Evolutionary conservation across 2,797 vertebrate genomes (phyloP).

Genomic region (Rhynchotus rufescens): DNA sequence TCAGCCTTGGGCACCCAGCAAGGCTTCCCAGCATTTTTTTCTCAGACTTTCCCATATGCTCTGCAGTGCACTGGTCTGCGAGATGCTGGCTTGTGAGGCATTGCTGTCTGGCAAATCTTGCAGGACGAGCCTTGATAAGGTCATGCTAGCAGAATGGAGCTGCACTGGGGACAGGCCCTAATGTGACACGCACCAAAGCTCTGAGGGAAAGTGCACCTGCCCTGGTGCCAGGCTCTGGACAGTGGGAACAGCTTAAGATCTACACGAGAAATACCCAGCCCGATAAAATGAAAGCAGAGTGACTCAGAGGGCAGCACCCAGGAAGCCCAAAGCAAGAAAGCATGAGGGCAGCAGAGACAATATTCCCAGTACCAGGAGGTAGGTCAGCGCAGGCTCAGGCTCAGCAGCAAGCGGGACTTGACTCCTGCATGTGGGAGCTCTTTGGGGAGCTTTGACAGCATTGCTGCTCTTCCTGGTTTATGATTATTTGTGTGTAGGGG

Average conservation of each 20-base stretch:
- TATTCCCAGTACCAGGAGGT: not conserved
- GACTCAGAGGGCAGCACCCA: not conserved
- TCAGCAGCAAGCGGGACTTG: not conserved
- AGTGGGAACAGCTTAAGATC: not conserved
- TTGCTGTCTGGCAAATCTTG: not conserved
- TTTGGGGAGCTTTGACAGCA: not conserved
- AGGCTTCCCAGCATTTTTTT: not conserved
- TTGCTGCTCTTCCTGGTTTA: not conserved
- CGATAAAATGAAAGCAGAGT: not conserved
- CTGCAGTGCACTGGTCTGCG: not conserved
- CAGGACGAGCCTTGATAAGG: not conserved
- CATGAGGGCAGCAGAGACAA: not conserved
- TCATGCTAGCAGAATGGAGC: not conserved
- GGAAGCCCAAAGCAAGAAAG: not conserved
- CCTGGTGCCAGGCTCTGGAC: not conserved
- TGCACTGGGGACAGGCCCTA: not conserved
- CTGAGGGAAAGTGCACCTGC: not conserved
- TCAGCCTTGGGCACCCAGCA: slow-evolving; percentile 25
- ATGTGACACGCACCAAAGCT: rapidly evolving
- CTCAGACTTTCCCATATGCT: not conserved
- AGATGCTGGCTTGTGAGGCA: not conserved
- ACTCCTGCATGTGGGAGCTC: rapidly evolving
- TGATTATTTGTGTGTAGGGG: rapidly evolving
- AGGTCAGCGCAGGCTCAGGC: not conserved
- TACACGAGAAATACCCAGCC: not conserved